A percentile compares a stretch with the other conserved stretches of the same genome.
Conservation (phyloP, 2,113 vertebrate genomes). For the Orientallactaga bullata region DNA sequence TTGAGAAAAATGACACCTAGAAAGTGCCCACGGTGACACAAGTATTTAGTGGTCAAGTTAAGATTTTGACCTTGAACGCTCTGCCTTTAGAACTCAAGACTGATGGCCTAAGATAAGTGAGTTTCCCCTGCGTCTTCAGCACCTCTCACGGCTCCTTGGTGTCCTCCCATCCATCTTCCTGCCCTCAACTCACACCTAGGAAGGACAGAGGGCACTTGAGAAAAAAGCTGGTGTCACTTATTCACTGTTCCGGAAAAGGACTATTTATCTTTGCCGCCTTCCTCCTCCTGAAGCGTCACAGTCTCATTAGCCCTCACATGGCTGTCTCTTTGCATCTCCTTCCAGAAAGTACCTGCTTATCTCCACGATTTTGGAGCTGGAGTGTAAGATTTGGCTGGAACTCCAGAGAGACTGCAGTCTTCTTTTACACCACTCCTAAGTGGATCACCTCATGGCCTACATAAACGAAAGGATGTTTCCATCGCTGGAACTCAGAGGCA, state of each 20-base stretch:
- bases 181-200: neutral
- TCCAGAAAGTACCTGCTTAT: rapidly evolving
- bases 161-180: rapidly evolving
- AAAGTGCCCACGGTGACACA: neutral
- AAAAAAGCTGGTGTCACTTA: rapidly evolving
- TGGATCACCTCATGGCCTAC: neutral
- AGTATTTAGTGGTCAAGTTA: too few species aligned
- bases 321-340: neutral
- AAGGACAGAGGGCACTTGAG: neutral
- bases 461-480: neutral
- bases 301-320: rapidly evolving
- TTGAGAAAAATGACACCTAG: neutral
- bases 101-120: rapidly evolving
- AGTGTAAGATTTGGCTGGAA: neutral
- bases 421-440: neutral
- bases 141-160: rapidly evolving
- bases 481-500: neutral
- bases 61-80: neutral
- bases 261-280: neutral
- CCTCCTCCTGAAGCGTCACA: too few species aligned
- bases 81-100: neutral
- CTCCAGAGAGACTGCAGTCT: neutral
- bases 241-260: neutral
- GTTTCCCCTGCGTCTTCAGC: rapidly evolving
- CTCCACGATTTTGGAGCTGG: rapidly evolving